Evolutionary conservation across 2,797 vertebrate genomes (phyloP).

Genomic region (Coregonus sp.): DNA sequence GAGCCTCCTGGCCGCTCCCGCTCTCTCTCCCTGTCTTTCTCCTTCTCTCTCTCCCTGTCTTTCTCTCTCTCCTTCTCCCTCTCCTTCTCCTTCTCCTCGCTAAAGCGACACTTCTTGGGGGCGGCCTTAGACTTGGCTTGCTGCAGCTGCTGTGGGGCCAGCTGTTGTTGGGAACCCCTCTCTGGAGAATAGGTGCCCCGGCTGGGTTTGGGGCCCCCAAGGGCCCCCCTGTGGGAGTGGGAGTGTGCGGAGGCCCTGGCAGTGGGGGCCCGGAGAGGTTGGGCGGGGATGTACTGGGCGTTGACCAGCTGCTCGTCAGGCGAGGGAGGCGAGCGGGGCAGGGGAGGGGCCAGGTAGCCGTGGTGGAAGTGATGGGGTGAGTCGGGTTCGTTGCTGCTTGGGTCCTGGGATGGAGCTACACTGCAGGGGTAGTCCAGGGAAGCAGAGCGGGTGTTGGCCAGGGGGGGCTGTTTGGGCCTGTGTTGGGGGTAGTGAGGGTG

Average conservation of each 20-base stretch:
- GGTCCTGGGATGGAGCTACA: conserved; percentile 52
- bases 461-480: conserved; percentile 42
- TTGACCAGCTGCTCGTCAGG: conserved; percentile 78
- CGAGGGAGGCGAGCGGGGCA: conserved; percentile 47
- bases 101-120: conserved; percentile 78
- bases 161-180: conserved; percentile 47
- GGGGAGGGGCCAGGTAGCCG: conserved; percentile 36
- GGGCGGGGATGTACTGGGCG: conserved; percentile 83
- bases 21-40: background rate
- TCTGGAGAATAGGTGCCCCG: conserved; percentile 71
- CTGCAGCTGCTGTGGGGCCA: conserved; percentile 46
- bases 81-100: conserved; percentile 63
- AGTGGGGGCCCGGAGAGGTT: conserved; percentile 61
- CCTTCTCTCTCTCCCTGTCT: background rate
- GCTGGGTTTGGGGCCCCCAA: conserved; percentile 49
- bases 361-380: conserved; percentile 52
- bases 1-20: conserved; percentile 10
- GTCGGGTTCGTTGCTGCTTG: conserved; percentile 62
- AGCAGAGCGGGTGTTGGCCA: conserved; percentile 45
- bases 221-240: conserved; percentile 37
- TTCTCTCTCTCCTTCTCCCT: background rate
- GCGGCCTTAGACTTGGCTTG: conserved; percentile 48
- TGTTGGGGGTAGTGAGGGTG: conserved; percentile 45
- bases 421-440: conserved; percentile 63
- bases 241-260: conserved; percentile 44